Base-by-base conservation (phyloP, 2,888 invertebrate genomes). In the Caradrina kadenii region DNA sequence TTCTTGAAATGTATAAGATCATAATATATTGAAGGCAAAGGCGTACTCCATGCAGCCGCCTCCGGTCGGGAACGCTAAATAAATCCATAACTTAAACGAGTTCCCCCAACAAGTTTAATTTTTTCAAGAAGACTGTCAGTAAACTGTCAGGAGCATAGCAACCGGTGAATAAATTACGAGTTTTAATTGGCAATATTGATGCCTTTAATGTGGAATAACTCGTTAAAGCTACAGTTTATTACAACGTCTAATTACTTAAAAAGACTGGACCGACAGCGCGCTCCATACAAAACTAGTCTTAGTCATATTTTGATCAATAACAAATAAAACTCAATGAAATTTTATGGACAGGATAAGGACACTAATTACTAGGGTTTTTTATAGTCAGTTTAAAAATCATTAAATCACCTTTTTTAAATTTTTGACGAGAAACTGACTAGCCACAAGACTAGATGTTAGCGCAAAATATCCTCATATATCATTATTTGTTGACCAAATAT, bases 11-110 rank as follows among this genome's bases (percentile, higher is more conserved):
- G 11, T 19, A 42, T 26, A 31, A n/a, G 7, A 56, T 50, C 2
- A 62, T 60, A 55, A 56, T 61, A 78, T 61, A 61, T 52, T 60
- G 15, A 45, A 5, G 1, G 54, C 7, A 56, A 6, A 7, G 42
- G 11, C 21, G 21, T 56, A 10, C 35, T 55, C 58, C 58, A 39
- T 71, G 61, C 69, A 64, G 67, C 49, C 65, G 53, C 10, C 63
- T 35, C 22, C 60, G 10, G 39, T 60, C 55, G 67, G 42, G 53
- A 45, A 58, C 64, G 75, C 60, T 86, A 62, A 77, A 79, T 77
- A 79, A 80, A 79, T 63, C 78, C 75, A 79, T 61, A 79, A 86
- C 71, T 84, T 86, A 78, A 80, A 78, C 72, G 80, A 86, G 76
- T 84, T 86, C 76, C 58, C 31, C 55, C 22, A 53, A 52, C 60